Conservation (phyloP, 2,797 vertebrate genomes). For the Propithecus perrieri region DNA sequence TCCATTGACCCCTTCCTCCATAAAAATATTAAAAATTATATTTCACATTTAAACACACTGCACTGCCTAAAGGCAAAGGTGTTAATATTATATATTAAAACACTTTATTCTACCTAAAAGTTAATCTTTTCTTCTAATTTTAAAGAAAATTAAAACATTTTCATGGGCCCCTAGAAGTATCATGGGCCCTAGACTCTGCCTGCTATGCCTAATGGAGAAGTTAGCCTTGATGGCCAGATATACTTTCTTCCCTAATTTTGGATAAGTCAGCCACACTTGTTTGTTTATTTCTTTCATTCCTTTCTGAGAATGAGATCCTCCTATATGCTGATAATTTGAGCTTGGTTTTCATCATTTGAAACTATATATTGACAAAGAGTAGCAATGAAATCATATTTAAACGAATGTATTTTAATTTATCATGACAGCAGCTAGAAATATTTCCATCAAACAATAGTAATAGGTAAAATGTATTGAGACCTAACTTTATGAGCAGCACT, state of each 20-base stretch:
- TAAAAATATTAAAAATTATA: background rate
- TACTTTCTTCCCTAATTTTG: background rate
- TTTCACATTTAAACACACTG: background rate
- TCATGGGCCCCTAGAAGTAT: background rate
- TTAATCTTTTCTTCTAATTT: slow-evolving; percentile 15
- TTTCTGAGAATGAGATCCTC: background rate
- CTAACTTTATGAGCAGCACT: background rate
- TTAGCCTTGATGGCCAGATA: background rate
- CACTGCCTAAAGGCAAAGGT: background rate
- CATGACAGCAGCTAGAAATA: background rate
- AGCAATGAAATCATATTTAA: background rate
- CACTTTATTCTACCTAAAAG: background rate
- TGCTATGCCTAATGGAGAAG: background rate
- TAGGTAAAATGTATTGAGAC: background rate
- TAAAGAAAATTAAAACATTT: slow-evolving; percentile 4
- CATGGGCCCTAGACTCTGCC: background rate
- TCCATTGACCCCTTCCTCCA: background rate
- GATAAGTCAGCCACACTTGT: background rate
- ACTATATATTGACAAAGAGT: background rate
- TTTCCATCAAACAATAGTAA: background rate
- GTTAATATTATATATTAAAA: background rate
- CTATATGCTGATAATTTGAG: background rate
- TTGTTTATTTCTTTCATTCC: background rate
- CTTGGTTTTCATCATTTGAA: background rate
- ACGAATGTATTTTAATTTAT: background rate